Conservation (phyloP, 1,140 invertebrate genomes). For the Nylanderia fulva region DNA sequence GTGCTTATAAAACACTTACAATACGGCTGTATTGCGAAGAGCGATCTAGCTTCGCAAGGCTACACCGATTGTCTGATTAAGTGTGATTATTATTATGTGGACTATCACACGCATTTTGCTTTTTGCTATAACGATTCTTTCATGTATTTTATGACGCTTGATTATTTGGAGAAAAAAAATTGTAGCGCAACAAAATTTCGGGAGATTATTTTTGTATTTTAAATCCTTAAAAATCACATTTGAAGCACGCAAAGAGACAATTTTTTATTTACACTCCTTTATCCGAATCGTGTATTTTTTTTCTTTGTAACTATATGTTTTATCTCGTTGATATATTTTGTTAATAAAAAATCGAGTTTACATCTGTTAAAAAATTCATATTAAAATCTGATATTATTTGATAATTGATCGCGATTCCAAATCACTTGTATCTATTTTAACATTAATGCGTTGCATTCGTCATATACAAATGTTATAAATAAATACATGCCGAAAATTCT, state of each 20-base stretch:
- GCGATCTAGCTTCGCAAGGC: background rate
- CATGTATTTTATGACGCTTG: background rate
- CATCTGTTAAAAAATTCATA: background rate
- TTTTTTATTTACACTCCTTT: background rate
- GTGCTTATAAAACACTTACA: constrained; percentile 4
- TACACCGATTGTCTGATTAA: background rate
- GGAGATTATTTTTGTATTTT: background rate
- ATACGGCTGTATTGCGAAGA: background rate
- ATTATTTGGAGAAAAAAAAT: background rate
- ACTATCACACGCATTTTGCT: background rate
- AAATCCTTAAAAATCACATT: background rate
- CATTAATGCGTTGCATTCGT: background rate
- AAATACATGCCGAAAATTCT: background rate
- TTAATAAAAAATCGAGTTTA: background rate
- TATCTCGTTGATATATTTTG: background rate
- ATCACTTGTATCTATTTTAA: background rate
- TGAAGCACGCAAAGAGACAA: background rate
- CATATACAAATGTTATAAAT: background rate
- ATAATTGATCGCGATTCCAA: background rate
- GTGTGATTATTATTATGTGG: background rate
- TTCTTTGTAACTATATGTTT: background rate
- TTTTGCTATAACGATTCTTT: background rate
- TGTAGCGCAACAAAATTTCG: background rate
- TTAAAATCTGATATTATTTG: background rate
- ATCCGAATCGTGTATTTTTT: background rate